Conservation (phyloP, 2,888 invertebrate genomes). For the Oscheius onirici region DNA sequence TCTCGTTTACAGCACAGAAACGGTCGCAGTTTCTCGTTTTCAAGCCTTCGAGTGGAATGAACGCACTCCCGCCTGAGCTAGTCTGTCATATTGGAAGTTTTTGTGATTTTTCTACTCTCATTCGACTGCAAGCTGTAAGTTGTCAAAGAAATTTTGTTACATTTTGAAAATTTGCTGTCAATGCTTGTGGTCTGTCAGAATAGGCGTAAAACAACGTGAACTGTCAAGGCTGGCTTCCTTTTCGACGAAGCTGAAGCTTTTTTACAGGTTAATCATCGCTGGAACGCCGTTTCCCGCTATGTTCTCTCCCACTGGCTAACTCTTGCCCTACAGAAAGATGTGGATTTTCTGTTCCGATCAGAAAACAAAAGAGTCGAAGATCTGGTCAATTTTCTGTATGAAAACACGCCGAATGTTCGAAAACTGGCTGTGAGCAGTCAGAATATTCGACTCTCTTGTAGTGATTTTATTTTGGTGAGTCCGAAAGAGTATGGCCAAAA, state of each 20-base stretch:
- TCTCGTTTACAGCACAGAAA: no score
- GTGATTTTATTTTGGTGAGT: slow-evolving; percentile 22
- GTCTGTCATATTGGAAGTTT: neutral
- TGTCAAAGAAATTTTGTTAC: no score
- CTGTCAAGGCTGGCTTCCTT: no score
- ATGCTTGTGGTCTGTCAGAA: no score
- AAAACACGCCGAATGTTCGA: neutral
- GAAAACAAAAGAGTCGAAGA: neutral
- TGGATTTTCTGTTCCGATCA: neutral
- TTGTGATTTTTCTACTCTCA: slow-evolving; percentile 5
- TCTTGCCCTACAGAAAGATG: neutral
- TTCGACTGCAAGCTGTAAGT: slow-evolving; percentile 7
- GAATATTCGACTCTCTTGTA: neutral
- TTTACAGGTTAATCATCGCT: slow-evolving; percentile 1
- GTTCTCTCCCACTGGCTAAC: neutral
- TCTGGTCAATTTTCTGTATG: neutral
- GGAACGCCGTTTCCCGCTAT: neutral
- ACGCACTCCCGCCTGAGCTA: neutral
- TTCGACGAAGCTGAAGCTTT: no score
- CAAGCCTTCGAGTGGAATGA: no score
- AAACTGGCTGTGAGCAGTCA: neutral
- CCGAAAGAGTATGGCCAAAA: neutral
- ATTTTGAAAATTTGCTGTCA: no score
- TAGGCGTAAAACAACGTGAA: no score
- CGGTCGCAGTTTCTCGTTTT: no score